Conservation (phyloP, 1,140 invertebrate species). For the Lordiphosa clarofinis region DNA sequence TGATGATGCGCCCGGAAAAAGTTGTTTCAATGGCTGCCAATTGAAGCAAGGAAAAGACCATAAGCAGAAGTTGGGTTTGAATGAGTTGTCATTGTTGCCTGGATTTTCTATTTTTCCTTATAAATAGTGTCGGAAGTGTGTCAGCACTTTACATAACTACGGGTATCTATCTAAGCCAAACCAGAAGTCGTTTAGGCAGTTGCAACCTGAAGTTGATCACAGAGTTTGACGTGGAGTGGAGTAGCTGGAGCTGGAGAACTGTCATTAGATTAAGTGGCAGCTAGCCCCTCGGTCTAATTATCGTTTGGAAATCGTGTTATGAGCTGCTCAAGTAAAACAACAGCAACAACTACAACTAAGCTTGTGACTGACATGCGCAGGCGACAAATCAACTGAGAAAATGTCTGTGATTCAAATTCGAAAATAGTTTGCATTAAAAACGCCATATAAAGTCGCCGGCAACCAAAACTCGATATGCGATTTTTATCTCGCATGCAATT, state of each 20-base stretch:
- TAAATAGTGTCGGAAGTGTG: conserved; percentile 63
- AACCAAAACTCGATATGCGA: conserved; percentile 28
- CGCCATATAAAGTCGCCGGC: conserved; percentile 59
- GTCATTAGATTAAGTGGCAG: conserved; percentile 74
- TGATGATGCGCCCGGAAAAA: conserved; percentile 55
- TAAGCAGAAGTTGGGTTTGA: neutral
- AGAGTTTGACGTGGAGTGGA: conserved; percentile 5
- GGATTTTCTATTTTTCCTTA: conserved; percentile 47
- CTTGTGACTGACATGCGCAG: conserved; percentile 69
- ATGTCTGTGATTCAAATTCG: conserved; percentile 66
- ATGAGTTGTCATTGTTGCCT: conserved; percentile 37
- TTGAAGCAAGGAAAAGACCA: conserved; percentile 40
- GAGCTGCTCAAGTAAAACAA: conserved; percentile 27
- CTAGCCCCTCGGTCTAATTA: conserved; percentile 54
- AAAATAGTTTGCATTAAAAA: conserved; percentile 72
- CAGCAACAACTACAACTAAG: neutral
- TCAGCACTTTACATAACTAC: conserved; percentile 37
- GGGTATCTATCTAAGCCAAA: conserved; percentile 40
- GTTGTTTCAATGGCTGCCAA: conserved; percentile 45
- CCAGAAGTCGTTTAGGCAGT: conserved; percentile 72
- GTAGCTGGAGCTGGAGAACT: conserved; percentile 44
- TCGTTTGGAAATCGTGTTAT: conserved; percentile 71
- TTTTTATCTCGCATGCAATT: conserved; percentile 72
- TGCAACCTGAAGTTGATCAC: conserved; percentile 25
- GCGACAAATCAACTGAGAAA: conserved; percentile 67